Evolutionary conservation across 2,113 vertebrate genomes (phyloP).

Genomic region (Polyodon spathula): DNA sequence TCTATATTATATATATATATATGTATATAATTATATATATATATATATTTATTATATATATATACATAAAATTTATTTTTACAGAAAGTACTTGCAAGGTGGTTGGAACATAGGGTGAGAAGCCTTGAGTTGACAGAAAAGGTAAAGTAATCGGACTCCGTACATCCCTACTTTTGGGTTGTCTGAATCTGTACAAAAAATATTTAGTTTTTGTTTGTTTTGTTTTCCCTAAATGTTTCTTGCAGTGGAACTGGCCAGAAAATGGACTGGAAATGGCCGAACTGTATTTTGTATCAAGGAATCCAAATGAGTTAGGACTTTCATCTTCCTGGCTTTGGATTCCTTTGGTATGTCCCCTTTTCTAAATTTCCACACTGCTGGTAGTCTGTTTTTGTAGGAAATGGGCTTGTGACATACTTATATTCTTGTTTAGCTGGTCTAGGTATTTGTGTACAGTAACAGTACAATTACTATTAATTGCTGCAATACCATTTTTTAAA

Average conservation of each 20-base stretch:
- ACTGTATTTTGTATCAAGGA: constrained; percentile 60
- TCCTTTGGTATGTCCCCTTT: constrained; percentile 57
- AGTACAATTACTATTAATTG: too few species aligned
- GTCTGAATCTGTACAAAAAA: not conserved
- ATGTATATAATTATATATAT: too few species aligned
- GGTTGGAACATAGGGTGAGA: constrained; percentile 80
- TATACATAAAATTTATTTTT: constrained; percentile 6
- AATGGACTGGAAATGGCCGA: constrained; percentile 83
- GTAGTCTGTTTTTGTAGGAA: not conserved
- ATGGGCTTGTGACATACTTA: not conserved
- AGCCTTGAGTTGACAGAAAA: constrained; percentile 90
- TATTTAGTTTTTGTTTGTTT: constrained; percentile 10
- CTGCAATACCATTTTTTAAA: too few species aligned
- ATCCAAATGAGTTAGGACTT: constrained; percentile 44
- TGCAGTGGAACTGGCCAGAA: constrained; percentile 82
- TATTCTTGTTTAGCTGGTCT: too few species aligned
- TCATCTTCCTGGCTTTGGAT: constrained; percentile 62
- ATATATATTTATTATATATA: not conserved
- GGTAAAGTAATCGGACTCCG: constrained; percentile 46
- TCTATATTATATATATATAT: too few species aligned
- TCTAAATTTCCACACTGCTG: not conserved
- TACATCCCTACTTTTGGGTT: not conserved
- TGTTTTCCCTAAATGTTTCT: too few species aligned
- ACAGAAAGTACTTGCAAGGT: constrained; percentile 78
- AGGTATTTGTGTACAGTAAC: too few species aligned